phyloP scores from a whole-genome alignment of 2,888 invertebrate species.

The Catocala nupta region DNA sequence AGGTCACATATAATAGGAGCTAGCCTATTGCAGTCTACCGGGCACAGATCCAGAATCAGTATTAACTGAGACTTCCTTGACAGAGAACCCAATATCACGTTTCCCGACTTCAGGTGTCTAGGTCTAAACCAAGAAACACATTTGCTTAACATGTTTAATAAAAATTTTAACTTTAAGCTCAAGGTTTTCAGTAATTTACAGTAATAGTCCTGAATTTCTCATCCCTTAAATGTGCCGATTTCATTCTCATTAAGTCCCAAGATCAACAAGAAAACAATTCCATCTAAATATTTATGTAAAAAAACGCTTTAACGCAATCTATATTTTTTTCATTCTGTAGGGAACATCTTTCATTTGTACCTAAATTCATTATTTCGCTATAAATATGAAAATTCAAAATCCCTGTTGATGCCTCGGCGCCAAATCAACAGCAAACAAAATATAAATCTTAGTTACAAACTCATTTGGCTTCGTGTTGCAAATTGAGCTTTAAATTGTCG shows the following conservation, averaged over 20 bases:
- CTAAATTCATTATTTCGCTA: slow-evolving; percentile 39
- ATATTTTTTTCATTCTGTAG: background rate
- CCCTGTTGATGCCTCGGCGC: slow-evolving; percentile 45
- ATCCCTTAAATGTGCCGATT: background rate
- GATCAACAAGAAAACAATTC: background rate
- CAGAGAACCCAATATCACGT: too few species aligned
- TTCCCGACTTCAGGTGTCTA: too few species aligned
- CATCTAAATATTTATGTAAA: background rate
- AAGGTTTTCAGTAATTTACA: too few species aligned
- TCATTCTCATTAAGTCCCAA: background rate
- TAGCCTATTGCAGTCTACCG: too few species aligned
- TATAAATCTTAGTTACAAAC: slow-evolving; percentile 57
- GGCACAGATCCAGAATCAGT: too few species aligned
- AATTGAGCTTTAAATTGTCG: slow-evolving; percentile 52
- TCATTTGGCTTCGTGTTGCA: slow-evolving; percentile 40
- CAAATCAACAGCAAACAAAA: slow-evolving; percentile 54
- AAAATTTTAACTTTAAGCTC: too few species aligned
- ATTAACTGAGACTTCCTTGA: too few species aligned
- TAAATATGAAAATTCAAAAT: slow-evolving; percentile 50
- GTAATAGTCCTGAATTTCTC: too few species aligned
- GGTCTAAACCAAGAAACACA: too few species aligned
- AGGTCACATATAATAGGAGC: too few species aligned
- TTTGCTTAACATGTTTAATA: too few species aligned
- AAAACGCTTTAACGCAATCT: background rate
- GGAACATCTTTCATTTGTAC: slow-evolving; percentile 24